phyloP scores from a whole-genome alignment of 2,797 vertebrate genomes.

The Eleutherodactylus coqui region DNA sequence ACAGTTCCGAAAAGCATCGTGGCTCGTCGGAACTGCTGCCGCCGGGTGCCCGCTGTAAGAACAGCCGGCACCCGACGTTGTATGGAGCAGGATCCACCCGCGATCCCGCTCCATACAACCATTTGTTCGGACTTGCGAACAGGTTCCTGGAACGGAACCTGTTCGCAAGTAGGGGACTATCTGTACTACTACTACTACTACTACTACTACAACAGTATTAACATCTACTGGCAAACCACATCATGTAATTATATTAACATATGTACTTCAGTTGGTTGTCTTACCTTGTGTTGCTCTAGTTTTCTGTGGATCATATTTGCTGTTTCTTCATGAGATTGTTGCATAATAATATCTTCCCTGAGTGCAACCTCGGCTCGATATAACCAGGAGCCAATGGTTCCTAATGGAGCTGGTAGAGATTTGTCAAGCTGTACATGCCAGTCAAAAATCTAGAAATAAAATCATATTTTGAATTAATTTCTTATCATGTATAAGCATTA shows the following conservation, averaged over 20 bases:
- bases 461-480: constrained; percentile 16
- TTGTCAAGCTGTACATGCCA: constrained; percentile 93
- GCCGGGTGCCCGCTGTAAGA: no score
- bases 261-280: neutral
- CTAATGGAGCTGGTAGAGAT: constrained; percentile 89
- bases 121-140: no score
- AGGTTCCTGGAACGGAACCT: no score
- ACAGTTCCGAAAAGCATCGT: no score
- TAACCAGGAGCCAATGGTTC: constrained; percentile 89
- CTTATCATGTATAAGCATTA: neutral
- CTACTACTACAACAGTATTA: neutral
- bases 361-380: constrained; percentile 88
- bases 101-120: no score
- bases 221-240: neutral
- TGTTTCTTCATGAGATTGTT: constrained; percentile 88
- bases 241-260: neutral
- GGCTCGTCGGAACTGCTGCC: no score
- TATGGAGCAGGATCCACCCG: no score
- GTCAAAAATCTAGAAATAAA: constrained; percentile 83
- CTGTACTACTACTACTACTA: neutral
- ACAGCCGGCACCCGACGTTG: no score
- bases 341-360: constrained; percentile 83
- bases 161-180: no score
- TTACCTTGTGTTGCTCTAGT: constrained; percentile 91
- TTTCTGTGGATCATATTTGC: constrained; percentile 85